Evolutionary conservation across 2,113 vertebrate genomes (phyloP).

Genomic region (Pholis gunnellus): DNA sequence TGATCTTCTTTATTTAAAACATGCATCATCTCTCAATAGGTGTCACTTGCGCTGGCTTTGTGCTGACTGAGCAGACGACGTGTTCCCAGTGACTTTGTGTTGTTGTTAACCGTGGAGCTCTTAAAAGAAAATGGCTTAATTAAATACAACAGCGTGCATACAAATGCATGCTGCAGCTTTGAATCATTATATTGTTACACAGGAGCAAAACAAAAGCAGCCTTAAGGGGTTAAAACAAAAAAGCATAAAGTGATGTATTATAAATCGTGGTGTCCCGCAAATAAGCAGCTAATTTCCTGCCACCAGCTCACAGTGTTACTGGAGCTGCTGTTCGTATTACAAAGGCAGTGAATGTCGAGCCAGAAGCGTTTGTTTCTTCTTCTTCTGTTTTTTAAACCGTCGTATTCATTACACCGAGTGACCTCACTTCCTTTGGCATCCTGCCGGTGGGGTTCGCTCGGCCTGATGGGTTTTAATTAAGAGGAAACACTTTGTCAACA

Average conservation of each 20-base stretch:
- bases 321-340: not conserved
- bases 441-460: not conserved
- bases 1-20: conserved; percentile 34
- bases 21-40: conserved; percentile 62
- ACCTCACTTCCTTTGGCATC: conserved; percentile 40
- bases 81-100: not conserved
- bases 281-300: not conserved
- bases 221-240: not conserved
- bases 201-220: not conserved
- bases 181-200: not conserved
- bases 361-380: not conserved
- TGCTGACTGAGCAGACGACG: conserved; percentile 39
- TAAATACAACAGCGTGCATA: not conserved
- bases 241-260: not conserved
- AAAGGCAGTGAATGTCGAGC: not conserved
- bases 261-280: not conserved
- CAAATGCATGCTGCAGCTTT: not conserved
- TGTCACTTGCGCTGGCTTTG: conserved; percentile 42
- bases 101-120: not conserved
- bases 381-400: not conserved
- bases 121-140: not conserved
- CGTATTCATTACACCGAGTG: conserved; percentile 41
- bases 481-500: conserved; percentile 11
- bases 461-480: conserved; percentile 46
- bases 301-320: not conserved